phyloP scores from a whole-genome alignment of 2,888 invertebrate species.

The Protula sp. region DNA sequence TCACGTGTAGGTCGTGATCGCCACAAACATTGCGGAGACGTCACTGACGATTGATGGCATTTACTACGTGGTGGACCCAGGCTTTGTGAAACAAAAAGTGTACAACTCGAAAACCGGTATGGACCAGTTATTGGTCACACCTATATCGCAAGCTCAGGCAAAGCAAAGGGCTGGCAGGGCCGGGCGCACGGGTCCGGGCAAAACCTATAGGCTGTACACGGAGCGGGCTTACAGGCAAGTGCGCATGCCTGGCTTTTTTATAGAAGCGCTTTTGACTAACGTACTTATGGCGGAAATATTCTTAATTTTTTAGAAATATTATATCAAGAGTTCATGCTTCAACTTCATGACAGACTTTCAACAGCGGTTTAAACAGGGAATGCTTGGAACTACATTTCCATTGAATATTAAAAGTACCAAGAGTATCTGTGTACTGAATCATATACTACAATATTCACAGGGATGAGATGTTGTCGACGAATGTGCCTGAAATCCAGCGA shows the following conservation, averaged over 20 bases:
- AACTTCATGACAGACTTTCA: too few relatives aligned
- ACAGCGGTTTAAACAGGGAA: too few relatives aligned
- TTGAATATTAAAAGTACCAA: too few relatives aligned
- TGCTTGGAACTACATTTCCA: too few relatives aligned
- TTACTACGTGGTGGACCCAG: constrained; percentile 98
- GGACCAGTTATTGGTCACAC: constrained; percentile 98
- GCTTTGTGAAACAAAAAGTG: constrained; percentile 99
- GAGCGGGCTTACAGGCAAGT: constrained; percentile 91
- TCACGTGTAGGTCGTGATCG: constrained; percentile 74
- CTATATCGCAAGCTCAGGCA: constrained; percentile 96
- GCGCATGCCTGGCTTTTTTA: too few relatives aligned
- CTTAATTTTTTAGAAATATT: too few relatives aligned
- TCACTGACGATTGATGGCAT: constrained; percentile 98
- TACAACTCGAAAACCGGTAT: constrained; percentile 79
- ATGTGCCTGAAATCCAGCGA: constrained; percentile 95
- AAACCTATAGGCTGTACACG: constrained; percentile 93
- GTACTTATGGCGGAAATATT: too few relatives aligned
- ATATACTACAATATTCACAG: too few relatives aligned
- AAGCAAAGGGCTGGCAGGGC: constrained; percentile 96
- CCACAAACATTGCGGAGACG: constrained; percentile 98
- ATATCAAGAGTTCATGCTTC: too few relatives aligned
- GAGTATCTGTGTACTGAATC: too few relatives aligned
- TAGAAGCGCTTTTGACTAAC: too few relatives aligned
- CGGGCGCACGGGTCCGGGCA: constrained; percentile 96
- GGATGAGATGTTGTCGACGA: constrained; percentile 82